Evolutionary conservation across 2,888 invertebrate species (phyloP).

Genomic region (Apotomis capreana): DNA sequence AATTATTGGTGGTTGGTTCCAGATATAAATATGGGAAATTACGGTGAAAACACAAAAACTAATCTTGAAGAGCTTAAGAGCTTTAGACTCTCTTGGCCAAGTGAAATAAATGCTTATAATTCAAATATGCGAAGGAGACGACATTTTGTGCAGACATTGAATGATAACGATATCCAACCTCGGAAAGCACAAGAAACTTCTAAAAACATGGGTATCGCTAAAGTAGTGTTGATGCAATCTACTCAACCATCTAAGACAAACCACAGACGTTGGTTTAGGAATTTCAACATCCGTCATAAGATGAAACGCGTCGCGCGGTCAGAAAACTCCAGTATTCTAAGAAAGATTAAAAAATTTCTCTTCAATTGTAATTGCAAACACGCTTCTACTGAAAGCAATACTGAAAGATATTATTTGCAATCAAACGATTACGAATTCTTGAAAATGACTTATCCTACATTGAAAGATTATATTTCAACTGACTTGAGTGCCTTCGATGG

Average conservation of each 20-base stretch:
- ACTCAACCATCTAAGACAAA: neutral
- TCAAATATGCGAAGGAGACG: neutral
- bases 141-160: too few relatives aligned
- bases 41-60: neutral
- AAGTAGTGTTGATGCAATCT: constrained; percentile 9
- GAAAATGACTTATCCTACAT: neutral
- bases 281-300: constrained; percentile 2
- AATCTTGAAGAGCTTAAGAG: neutral
- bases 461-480: neutral
- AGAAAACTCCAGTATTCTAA: neutral
- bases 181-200: neutral
- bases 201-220: constrained; percentile 16
- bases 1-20: neutral
- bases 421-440: neutral
- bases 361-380: neutral
- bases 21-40: neutral
- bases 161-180: neutral
- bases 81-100: neutral
- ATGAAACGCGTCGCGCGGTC: constrained; percentile 5
- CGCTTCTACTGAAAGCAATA: neutral
- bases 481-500: neutral
- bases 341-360: neutral
- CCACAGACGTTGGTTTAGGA: neutral
- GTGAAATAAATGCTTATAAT: neutral
- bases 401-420: neutral